These are phyloP conservation scores for Passerina amoena DNA, from an alignment of 2,113 vertebrate species.

Conservation along the genomic window DNA sequence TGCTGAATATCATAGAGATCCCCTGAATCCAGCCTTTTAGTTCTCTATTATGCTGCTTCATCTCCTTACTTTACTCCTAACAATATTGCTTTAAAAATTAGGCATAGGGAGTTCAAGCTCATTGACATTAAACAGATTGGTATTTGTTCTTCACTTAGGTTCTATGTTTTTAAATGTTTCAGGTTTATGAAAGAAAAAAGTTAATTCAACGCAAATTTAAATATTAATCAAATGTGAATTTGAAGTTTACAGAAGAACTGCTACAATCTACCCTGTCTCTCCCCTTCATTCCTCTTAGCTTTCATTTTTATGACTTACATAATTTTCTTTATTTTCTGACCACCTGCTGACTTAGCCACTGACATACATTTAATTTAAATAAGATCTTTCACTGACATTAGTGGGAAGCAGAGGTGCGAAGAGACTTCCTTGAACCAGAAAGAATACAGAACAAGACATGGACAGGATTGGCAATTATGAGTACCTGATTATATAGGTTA, in stretches of 20 bases:
- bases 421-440: neutral
- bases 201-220: neutral
- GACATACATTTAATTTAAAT: neutral
- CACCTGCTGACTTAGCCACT: neutral
- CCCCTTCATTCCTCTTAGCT: neutral
- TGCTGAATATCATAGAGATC: neutral
- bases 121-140: neutral
- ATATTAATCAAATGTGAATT: neutral
- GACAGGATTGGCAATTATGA: neutral
- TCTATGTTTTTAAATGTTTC: neutral
- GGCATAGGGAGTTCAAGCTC: neutral
- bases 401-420: neutral
- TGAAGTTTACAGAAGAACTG: neutral
- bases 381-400: neutral
- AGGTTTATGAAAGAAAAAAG: neutral
- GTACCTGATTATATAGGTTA: neutral
- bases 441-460: neutral
- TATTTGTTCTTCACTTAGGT: neutral
- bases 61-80: neutral
- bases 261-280: neutral
- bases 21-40: neutral
- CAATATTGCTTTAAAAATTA: neutral
- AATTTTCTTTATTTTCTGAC: neutral
- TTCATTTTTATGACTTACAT: neutral
- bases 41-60: neutral